Evolutionary conservation across 2,888 invertebrate species (phyloP).

Genomic region (Caenorhabditis japonica): DNA sequence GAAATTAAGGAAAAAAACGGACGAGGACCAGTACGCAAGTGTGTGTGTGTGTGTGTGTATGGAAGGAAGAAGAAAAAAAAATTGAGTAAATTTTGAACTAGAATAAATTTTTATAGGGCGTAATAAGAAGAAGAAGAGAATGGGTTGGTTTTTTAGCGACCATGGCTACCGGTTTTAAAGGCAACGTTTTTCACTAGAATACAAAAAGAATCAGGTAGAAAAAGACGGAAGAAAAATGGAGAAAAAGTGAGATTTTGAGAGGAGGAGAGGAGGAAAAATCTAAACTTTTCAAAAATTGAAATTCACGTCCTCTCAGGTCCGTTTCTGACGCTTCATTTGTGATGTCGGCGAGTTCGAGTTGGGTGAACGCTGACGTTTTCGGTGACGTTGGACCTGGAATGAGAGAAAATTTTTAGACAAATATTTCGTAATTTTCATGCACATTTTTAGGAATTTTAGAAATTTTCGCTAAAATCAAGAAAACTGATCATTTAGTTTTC

Average conservation of each 20-base stretch:
- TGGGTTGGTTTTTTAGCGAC: not conserved
- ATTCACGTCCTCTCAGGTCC: conserved; percentile 17
- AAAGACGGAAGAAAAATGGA: not conserved
- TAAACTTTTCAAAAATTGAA: not conserved
- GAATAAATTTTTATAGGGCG: no score
- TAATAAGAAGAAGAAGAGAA: not conserved
- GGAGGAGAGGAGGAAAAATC: not conserved
- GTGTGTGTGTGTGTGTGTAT: no score
- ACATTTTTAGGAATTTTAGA: not conserved
- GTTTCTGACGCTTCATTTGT: conserved; percentile 61
- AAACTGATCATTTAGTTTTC: no score
- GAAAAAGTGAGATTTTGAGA: conserved; percentile 1
- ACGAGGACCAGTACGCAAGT: no score
- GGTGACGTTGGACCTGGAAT: conserved; percentile 70
- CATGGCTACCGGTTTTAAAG: conserved; percentile 5
- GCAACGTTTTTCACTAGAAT: conserved; percentile 3
- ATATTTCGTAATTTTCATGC: no score
- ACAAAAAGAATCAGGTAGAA: conserved; percentile 1
- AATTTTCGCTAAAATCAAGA: not conserved
- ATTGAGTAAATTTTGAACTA: not conserved
- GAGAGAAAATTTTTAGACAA: no score
- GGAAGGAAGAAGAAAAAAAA: not conserved
- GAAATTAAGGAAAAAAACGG: no score
- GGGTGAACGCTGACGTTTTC: conserved; percentile 71
- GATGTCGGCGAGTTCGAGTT: conserved; percentile 44